Evolutionary conservation across 2,888 invertebrate species (phyloP).

Genomic region (Papilio demoleus): DNA sequence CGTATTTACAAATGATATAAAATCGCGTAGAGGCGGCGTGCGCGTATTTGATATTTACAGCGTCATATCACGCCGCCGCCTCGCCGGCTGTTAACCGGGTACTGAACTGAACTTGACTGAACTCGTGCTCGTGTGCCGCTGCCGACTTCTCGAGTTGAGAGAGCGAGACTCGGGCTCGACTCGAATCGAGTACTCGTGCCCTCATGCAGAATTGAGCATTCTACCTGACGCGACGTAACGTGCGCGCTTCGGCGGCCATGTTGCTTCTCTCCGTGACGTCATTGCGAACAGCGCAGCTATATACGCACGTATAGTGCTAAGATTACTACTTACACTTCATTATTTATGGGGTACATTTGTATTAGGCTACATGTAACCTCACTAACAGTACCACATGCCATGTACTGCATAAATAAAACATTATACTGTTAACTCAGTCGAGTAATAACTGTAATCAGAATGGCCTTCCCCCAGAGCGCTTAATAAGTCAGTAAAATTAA

Average conservation of each 20-base stretch:
- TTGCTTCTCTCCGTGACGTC: constrained; percentile 73
- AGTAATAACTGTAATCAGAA: background rate
- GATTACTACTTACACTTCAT: constrained; percentile 8
- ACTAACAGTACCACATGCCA: background rate
- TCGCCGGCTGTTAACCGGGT: constrained; percentile 82
- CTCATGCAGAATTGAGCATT: constrained; percentile 51
- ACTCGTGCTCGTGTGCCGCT: constrained; percentile 43
- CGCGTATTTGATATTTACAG: constrained; percentile 59
- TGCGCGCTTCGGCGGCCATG: constrained; percentile 73
- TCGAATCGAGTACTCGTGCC: constrained; percentile 55
- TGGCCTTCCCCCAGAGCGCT: background rate
- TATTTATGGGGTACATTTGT: constrained; percentile 1
- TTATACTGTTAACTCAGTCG: background rate
- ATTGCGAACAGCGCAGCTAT: constrained; percentile 45
- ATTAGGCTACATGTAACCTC: background rate
- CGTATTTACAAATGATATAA: constrained; percentile 71
- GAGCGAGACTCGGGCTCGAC: constrained; percentile 51
- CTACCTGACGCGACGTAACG: constrained; percentile 59
- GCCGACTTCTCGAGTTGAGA: constrained; percentile 49
- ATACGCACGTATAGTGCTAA: constrained; percentile 44
- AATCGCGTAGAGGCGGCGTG: constrained; percentile 80
- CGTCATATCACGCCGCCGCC: constrained; percentile 73
- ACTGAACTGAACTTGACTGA: constrained; percentile 66
- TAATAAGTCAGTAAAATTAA: background rate
- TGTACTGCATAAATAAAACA: background rate